Conservation (phyloP, 53 echinoderm and acorn worm genomes). For the Echinometra lucunter region DNA sequence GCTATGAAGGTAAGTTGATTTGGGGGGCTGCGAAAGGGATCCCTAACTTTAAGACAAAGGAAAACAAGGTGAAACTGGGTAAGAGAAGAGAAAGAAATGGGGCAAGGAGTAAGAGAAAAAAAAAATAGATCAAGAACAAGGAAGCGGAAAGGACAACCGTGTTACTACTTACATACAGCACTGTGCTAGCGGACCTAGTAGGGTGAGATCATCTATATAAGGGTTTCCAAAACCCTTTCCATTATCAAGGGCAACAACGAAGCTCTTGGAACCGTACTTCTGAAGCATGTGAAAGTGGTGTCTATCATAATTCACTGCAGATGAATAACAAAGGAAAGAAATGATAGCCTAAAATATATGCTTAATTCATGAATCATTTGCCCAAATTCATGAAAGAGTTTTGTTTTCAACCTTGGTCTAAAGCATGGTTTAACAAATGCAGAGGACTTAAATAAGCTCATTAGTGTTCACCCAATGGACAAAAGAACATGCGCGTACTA, state of each 20-base stretch:
- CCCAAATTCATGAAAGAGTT: no score
- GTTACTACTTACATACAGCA: constrained; percentile 85
- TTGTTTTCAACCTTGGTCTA: no score
- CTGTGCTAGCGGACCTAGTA: constrained; percentile 89
- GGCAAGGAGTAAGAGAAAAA: no score
- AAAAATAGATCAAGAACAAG: no score
- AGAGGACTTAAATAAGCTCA: no score
- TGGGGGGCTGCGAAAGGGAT: no score
- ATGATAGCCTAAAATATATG: background rate
- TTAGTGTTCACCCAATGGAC: no score
- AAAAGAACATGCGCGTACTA: no score
- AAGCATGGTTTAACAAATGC: no score
- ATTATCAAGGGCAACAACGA: constrained; percentile 84
- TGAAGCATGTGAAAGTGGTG: constrained; percentile 85
- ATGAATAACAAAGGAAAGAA: background rate
- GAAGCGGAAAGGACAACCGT: background rate
- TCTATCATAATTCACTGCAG: constrained; percentile 89
- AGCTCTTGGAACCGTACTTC: constrained; percentile 74
- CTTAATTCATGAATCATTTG: background rate
- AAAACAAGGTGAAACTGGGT: background rate
- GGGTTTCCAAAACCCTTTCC: constrained; percentile 97
- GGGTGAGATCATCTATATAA: constrained; percentile 77
- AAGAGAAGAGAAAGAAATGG: no score
- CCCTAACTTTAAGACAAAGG: background rate
- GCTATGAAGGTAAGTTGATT: no score